Evolutionary conservation across 2,113 vertebrate genomes (phyloP).

Genomic region (Siniperca chuatsi): DNA sequence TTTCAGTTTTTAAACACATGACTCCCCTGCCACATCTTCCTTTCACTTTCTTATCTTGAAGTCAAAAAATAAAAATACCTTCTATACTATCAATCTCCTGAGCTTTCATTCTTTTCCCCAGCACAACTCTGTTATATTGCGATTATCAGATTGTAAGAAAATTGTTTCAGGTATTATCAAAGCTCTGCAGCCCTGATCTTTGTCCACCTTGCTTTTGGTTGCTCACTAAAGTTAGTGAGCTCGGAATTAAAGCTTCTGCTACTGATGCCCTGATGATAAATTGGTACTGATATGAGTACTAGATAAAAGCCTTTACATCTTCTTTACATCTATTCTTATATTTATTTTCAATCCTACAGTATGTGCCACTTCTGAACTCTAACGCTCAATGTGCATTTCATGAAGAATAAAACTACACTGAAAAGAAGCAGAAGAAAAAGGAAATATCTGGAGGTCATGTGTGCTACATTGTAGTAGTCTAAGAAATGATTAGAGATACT

Average conservation of each 20-base stretch:
- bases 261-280: neutral
- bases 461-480: neutral
- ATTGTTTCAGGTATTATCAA: conserved; percentile 37
- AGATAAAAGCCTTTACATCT: neutral
- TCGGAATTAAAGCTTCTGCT: conserved; percentile 3
- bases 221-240: conserved; percentile 28
- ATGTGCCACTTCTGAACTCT: neutral
- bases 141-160: conserved; percentile 42
- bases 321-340: no score
- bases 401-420: neutral
- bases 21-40: neutral
- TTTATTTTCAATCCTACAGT: neutral
- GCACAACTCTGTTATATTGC: neutral
- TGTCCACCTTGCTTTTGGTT: conserved; percentile 4
- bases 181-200: conserved; percentile 11
- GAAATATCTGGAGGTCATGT: conserved; percentile 21
- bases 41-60: conserved; percentile 17
- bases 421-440: neutral
- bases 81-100: conserved; percentile 8
- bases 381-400: neutral
- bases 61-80: neutral
- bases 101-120: neutral
- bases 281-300: neutral
- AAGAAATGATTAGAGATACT: conserved; percentile 2
- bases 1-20: neutral